Conservation (phyloP, 2,888 invertebrate species). For the Eudemis profundana region DNA sequence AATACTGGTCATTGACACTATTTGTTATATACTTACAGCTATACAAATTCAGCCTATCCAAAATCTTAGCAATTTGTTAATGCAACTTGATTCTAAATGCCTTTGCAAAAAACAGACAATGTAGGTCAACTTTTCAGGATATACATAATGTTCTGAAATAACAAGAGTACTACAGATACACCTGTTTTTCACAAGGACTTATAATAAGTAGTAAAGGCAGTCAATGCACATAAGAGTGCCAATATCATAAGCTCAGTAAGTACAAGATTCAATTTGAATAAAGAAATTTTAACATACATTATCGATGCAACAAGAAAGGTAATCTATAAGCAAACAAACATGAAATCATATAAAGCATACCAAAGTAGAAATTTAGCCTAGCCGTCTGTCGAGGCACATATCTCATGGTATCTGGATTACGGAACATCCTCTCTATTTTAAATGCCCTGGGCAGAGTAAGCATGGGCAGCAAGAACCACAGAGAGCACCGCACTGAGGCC, state of each 20-base stretch:
- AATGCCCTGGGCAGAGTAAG: conserved; percentile 95
- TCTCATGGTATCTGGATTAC: conserved; percentile 91
- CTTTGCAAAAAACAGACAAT: conserved; percentile 4
- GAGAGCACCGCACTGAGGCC: conserved; percentile 92
- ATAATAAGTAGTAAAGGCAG: conserved; percentile 42
- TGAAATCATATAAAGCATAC: conserved; percentile 94
- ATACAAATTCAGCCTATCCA: background rate
- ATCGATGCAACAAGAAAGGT: conserved; percentile 82
- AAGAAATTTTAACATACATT: conserved; percentile 35
- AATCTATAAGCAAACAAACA: conserved; percentile 89
- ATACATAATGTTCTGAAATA: background rate
- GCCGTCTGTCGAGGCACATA: conserved; percentile 95
- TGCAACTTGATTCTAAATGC: background rate
- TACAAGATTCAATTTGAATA: conserved; percentile 47
- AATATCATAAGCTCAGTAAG: conserved; percentile 51
- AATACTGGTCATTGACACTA: conserved; percentile 30
- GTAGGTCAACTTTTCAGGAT: background rate
- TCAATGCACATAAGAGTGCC: conserved; percentile 37
- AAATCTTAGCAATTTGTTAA: conserved; percentile 7
- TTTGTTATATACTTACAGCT: conserved; percentile 1
- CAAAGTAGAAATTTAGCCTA: conserved; percentile 95
- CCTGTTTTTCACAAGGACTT: background rate
- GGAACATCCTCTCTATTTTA: conserved; percentile 94
- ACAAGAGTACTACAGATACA: background rate
- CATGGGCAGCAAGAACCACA: conserved; percentile 95